Conservation (phyloP, 2,797 vertebrate species). For the Enteromius anoplus region DNA sequence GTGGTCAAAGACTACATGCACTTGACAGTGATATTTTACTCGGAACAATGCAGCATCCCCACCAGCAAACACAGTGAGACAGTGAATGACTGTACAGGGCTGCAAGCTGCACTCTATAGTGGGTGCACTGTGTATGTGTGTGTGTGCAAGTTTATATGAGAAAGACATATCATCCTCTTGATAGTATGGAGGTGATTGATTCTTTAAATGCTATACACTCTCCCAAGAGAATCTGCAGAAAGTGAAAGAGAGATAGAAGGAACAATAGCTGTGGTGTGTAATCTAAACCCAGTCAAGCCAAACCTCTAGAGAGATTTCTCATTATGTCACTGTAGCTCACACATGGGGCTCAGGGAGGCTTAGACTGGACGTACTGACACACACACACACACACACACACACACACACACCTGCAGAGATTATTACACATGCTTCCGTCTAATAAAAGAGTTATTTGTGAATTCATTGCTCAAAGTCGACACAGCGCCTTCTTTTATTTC, state of each 20-base stretch:
- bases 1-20: conserved; percentile 26
- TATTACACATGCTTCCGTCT: conserved; percentile 36
- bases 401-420: conserved; percentile 32
- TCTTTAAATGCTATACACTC: conserved; percentile 53
- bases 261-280: conserved; percentile 57
- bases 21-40: conserved; percentile 2
- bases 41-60: conserved; percentile 12
- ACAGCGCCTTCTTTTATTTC: conserved; percentile 13
- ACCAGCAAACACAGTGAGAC: conserved; percentile 27
- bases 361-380: conserved; percentile 39
- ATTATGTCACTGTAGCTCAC: conserved; percentile 61
- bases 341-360: conserved; percentile 51
- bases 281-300: conserved; percentile 57
- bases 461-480: conserved; percentile 40
- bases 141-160: conserved; percentile 32
- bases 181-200: conserved; percentile 47
- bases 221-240: conserved; percentile 41
- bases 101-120: conserved; percentile 17
- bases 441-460: conserved; percentile 38
- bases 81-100: conserved; percentile 30
- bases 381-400: conserved; percentile 16
- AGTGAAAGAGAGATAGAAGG: conserved; percentile 33
- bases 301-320: conserved; percentile 57
- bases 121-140: conserved; percentile 10
- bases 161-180: conserved; percentile 42